Base-by-base conservation (phyloP, 1,140 invertebrate genomes). In the Orius laevigatus region DNA sequence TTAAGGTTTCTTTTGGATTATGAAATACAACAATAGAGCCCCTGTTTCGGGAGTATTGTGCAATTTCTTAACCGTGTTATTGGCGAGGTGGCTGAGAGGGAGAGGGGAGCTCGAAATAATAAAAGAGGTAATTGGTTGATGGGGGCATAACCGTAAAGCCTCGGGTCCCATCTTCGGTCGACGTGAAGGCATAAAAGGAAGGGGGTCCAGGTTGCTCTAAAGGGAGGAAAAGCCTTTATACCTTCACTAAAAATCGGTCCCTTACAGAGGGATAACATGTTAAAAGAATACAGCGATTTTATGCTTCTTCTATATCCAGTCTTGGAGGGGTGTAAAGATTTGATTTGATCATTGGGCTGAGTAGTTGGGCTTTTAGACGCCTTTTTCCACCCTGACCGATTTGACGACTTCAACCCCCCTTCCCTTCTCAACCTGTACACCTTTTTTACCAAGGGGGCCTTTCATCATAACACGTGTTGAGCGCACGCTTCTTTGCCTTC, bases 81-180 rank as follows among this genome's bases (percentile, higher is more conserved):
- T 31, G 43, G 43, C 18, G 15, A 31, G 25, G 43, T 19, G 11
- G 10, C 32, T 45, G 32, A 12, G 43, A 45, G 43, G 43, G 40
- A 3, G 25, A 25, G 19, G n/a, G 31, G 35, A 45, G 44, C 16
- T 47, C n/a, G 35, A 51, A 51, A 51, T 51, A 46, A 51, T 51
- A 51, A 51, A 51, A 51, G 38, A 47, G 44, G 44, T 51, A 51
- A 51, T 51, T 51, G 50, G 50, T 51, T 51, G 50, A 51, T 51
- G 45, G 50, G 44, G 34, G 44, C 16, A 51, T 51, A 51, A 51
- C 39, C 50, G 50, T 51, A 51, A 51, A 51, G 33, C 36, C 44
- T 6, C 12, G 8, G 25, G 42, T 43, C 47, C 42, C 44, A 51
- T 51, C 46, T 47, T 47, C 35, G 25, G 16, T 45, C 46, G 45